phyloP scores from a whole-genome alignment of 2,888 invertebrate genomes.

The Morpho helenor region DNA sequence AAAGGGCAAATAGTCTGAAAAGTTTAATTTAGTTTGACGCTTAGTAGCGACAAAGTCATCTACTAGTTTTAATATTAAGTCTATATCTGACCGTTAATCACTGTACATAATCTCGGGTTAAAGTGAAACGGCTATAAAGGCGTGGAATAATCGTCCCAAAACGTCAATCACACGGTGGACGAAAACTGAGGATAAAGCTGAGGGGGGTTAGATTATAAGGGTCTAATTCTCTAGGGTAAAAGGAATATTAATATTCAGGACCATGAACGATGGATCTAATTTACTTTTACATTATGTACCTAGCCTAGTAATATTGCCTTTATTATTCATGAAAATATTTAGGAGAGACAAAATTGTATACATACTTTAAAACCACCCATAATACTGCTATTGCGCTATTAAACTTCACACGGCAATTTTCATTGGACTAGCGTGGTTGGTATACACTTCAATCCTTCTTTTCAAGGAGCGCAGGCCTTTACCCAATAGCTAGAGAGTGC shows the following conservation, averaged over 20 bases:
- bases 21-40: too few relatives aligned
- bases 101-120: constrained; percentile 23
- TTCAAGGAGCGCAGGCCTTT: too few relatives aligned
- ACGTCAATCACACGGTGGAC: constrained; percentile 67
- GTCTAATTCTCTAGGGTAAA: constrained; percentile 61
- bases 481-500: too few relatives aligned
- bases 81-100: constrained; percentile 16
- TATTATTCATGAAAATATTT: background rate
- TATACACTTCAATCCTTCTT: too few relatives aligned
- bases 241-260: constrained; percentile 67
- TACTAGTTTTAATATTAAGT: constrained; percentile 13
- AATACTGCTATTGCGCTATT: too few relatives aligned
- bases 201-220: constrained; percentile 75
- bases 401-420: too few relatives aligned
- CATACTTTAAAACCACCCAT: background rate
- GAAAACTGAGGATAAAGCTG: constrained; percentile 58
- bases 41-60: background rate
- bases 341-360: background rate
- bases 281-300: constrained; percentile 25
- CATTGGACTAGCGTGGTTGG: too few relatives aligned
- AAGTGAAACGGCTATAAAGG: constrained; percentile 20
- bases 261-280: constrained; percentile 52
- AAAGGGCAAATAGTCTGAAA: too few relatives aligned
- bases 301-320: constrained; percentile 2
- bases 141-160: constrained; percentile 50